phyloP scores from a whole-genome alignment of 2,113 vertebrate species.

The Sebastes fasciatus region DNA sequence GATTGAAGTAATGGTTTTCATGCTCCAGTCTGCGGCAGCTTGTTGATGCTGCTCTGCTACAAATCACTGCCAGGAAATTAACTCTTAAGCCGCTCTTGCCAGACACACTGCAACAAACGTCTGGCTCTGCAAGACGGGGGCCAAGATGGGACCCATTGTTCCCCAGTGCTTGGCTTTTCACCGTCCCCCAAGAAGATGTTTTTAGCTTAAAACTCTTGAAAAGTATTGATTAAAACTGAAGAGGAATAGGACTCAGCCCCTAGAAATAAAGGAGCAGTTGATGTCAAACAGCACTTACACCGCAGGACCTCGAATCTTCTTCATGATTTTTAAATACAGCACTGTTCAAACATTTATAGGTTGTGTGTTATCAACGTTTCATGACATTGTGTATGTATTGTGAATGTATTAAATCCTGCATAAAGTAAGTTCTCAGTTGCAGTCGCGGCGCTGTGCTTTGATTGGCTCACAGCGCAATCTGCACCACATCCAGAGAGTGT shows the following conservation, averaged over 20 bases:
- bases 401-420: not conserved
- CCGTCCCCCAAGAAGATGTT: slow-evolving; percentile 47
- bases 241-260: slow-evolving; percentile 11
- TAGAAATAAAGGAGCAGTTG: slow-evolving; percentile 26
- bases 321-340: slow-evolving; percentile 13
- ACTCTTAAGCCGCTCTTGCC: slow-evolving; percentile 70
- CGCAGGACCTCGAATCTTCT: not conserved
- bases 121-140: slow-evolving; percentile 55
- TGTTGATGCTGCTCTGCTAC: slow-evolving; percentile 70
- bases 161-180: slow-evolving; percentile 27
- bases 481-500: slow-evolving; percentile 22
- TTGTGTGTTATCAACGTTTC: slow-evolving; percentile 17
- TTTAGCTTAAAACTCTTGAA: slow-evolving; percentile 41
- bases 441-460: slow-evolving; percentile 9
- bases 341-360: slow-evolving; percentile 3
- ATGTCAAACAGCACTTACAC: slow-evolving; percentile 28
- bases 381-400: not conserved
- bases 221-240: not conserved
- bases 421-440: slow-evolving; percentile 3
- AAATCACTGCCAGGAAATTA: slow-evolving; percentile 81
- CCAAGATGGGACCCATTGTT: slow-evolving; percentile 51
- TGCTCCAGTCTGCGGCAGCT: slow-evolving; percentile 71
- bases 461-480: slow-evolving; percentile 9
- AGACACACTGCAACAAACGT: slow-evolving; percentile 57
- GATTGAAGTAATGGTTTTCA: slow-evolving; percentile 79